Evolutionary conservation across 2,113 vertebrate genomes (phyloP).

Genomic region (Pseudorectes ferrugineus): DNA sequence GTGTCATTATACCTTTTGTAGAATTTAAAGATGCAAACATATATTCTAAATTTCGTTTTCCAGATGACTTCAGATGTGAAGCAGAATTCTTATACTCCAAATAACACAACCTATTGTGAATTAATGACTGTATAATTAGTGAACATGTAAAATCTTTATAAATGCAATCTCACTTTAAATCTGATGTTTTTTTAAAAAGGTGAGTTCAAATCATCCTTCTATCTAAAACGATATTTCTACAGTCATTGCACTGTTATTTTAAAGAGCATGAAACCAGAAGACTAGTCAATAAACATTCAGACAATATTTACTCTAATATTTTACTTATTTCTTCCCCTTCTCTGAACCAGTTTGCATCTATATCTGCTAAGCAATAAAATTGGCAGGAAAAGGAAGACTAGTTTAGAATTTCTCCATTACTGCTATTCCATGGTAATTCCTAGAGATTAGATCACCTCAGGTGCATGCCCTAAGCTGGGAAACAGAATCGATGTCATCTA

Average conservation of each 20-base stretch:
- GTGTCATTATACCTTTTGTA: background rate
- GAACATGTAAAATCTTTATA: background rate
- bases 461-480: background rate
- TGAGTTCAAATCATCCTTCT: background rate
- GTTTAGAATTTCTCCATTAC: background rate
- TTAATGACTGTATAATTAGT: background rate
- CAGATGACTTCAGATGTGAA: background rate
- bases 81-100: background rate
- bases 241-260: background rate
- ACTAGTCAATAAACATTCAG: background rate
- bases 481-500: background rate
- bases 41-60: background rate
- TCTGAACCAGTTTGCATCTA: background rate
- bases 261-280: background rate
- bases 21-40: background rate
- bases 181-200: background rate
- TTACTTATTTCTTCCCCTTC: background rate
- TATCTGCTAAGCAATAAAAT: background rate
- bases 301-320: background rate
- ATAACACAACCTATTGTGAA: background rate
- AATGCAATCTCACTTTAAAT: background rate
- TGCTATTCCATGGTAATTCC: accelerated
- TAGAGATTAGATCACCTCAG: background rate
- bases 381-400: background rate
- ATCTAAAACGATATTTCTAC: background rate